Base-by-base conservation (phyloP, 1,140 invertebrate species). In the Euura saliciscinereae region DNA sequence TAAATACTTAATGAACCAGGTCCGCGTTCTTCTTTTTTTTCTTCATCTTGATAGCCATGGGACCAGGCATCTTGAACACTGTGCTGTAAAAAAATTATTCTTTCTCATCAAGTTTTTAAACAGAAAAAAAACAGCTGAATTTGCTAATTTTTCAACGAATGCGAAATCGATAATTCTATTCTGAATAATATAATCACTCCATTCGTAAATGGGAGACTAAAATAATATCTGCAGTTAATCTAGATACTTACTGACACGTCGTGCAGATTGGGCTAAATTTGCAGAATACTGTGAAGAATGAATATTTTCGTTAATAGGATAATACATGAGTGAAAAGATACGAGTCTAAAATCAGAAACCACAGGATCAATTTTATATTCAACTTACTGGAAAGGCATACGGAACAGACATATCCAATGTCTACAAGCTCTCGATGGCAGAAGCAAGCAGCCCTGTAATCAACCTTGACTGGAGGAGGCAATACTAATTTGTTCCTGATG, bases 381-480 rank as follows among this genome's bases (percentile, higher is more conserved):
- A 28, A 28, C 92, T 91, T 89, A 97, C 95, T 96, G 80, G 97
- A 98, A 43, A 99, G 89, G 88, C 98, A 99, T 73, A 99, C 95
- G 4, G 98, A 99, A 86, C 98, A 99, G 11, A 99, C 98, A 86
- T 96, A 99, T 70, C 97, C 98, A 80, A 98, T 95, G 80, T 98
- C 97, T 67, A 99, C 94, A 45, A 99, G 90, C 80, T 97, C 96
- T n/a, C 97, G 89, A 87, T 99, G 98, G 84, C 98, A 99, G 89
- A 99, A 99, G 86, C 98, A 99, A 0, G 97, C 97, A 42, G 98
- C 97, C 78, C 97, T 89, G 84, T 98, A 99, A 86, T 99, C 97
- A 8, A 99, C 96, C 77, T 97, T 95, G 0, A 94, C 93, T 6
- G 95, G 92, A 1, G 96, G 95, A 1, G 98, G 98, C 65, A 99